Evolutionary conservation across 2,888 invertebrate genomes (phyloP).

Genomic region (Caenorhabditis sp.): DNA sequence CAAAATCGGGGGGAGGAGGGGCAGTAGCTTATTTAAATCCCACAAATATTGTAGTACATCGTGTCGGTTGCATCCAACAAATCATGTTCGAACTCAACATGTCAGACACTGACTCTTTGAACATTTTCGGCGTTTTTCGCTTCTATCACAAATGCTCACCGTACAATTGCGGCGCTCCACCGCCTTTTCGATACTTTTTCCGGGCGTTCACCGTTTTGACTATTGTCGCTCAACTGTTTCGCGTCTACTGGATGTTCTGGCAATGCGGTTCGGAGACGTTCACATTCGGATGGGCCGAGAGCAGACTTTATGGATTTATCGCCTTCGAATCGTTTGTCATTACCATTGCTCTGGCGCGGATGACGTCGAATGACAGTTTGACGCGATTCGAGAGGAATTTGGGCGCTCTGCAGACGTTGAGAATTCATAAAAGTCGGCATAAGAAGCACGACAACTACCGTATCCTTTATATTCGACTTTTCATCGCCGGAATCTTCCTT

Average conservation of each 20-base stretch:
- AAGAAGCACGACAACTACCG: slow-evolving; percentile 17
- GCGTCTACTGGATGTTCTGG: slow-evolving; percentile 16
- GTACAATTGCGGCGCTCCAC: slow-evolving; percentile 10
- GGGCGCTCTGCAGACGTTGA: slow-evolving; percentile 4
- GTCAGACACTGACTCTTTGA: not conserved
- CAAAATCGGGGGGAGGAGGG: too few relatives aligned
- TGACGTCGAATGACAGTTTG: not conserved
- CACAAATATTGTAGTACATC: not conserved
- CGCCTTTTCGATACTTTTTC: not conserved
- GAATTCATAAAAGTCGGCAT: not conserved
- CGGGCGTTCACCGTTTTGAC: not conserved
- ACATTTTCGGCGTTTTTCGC: slow-evolving; percentile 25
- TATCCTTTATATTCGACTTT: not conserved
- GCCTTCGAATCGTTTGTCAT: slow-evolving; percentile 13
- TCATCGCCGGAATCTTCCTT: not conserved
- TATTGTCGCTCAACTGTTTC: not conserved
- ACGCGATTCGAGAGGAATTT: slow-evolving; percentile 11
- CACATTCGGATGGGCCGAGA: slow-evolving; percentile 13
- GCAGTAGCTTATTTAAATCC: not conserved
- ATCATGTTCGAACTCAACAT: not conserved
- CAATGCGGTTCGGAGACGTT: not conserved
- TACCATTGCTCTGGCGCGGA: not conserved
- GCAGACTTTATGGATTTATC: slow-evolving; percentile 5
- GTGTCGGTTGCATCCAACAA: not conserved
- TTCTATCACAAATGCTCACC: slow-evolving; percentile 21